Base-by-base conservation (phyloP, 2,888 invertebrate species). In the Agrilus mali region DNA sequence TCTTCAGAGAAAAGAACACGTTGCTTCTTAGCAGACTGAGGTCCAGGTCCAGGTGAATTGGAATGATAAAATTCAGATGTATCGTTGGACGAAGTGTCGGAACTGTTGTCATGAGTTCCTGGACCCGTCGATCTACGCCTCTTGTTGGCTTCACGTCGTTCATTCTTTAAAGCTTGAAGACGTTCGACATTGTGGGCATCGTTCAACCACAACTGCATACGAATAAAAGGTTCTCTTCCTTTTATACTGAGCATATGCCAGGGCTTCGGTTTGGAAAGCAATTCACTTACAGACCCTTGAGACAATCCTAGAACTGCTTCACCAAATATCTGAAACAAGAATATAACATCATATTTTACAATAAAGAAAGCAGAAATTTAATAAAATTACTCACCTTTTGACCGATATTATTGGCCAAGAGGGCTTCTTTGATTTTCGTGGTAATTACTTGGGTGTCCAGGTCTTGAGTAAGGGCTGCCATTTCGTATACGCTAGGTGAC, bases 241-340 rank as follows among this genome's bases (percentile, higher is more conserved):
- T 96, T 96, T 63, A 95, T 93, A 62, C 94, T 95, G 42, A 97
- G 76, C 94, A 96, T 94, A 63, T 94, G 94, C 96, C 97, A 97
- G 0, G 96, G 96, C 60, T 97, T 97, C 4, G 97, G 97, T 65
- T 96, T 96, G 47, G 95, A 94, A 7, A 98, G 74, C 48, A 98
- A 72, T 67, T 98, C 98, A 59, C 94, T 95, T 10, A 96, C 96
- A 2, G 96, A 93, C 10, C 93, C 96, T 68, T 97, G 96, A 0
- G 94, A 94, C 22, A 97, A 72, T 0, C 95, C 96, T 12, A 98
- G 73, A 4, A 98, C 95, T 1, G 93, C 94, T 70, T 98, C 97
- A 8, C 97, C 98, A 60, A 98, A 97, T 49, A 93, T 90, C 74
- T 78, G 64, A 10, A 68, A 69, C 47, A 49, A 54, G 52, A 50